Base-by-base conservation (phyloP, 2,888 invertebrate species). In the Sphecodes monilicornis region DNA sequence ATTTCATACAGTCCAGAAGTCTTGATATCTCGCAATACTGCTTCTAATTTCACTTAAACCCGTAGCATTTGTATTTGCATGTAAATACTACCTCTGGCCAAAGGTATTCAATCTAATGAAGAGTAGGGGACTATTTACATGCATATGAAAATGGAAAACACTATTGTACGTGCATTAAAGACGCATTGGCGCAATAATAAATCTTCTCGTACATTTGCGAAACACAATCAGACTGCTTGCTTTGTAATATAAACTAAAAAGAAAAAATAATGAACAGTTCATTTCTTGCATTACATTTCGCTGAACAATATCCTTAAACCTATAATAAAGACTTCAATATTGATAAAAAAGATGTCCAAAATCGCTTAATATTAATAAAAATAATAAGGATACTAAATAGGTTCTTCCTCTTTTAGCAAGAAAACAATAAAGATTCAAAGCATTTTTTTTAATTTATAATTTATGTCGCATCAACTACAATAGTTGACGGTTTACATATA, bases 91-190 rank as follows among this genome's bases (percentile, higher is more conserved):
- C 29, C 60, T 29, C 60, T 18, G 29, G 29, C 60, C 60, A 29
- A 29, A 29, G 60, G 29, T 60, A 60, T 60, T 60, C 60, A 29
- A 29, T 60, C 29, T n/a, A 60, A 29, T 29, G 29, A 60, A 60
- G 29, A 60, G 60, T 60, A 29, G 60, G 60, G 29, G 29, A 60
- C 60, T 60, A 60, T 60, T 60, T 60, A 60, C 60, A 29, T 60
- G 60, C 29, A 60, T 60, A 60, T 36, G 36, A 66, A 66, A 66
- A 66, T 66, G 66, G 36, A 66, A 66, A 66, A 36, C 36, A 66
- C 66, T 10, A 36, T 36, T 36, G 36, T 3, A 36, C 22, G 22
- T 36, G 36, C 36, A 36, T 66, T 66, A 66, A 36, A 36, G 10
- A 22, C 22, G 11, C 36, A 66, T 66, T 36, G 22, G 36, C 36